Base-by-base conservation (phyloP, 2,888 invertebrate species). In the Caenorhabditis afra region DNA sequence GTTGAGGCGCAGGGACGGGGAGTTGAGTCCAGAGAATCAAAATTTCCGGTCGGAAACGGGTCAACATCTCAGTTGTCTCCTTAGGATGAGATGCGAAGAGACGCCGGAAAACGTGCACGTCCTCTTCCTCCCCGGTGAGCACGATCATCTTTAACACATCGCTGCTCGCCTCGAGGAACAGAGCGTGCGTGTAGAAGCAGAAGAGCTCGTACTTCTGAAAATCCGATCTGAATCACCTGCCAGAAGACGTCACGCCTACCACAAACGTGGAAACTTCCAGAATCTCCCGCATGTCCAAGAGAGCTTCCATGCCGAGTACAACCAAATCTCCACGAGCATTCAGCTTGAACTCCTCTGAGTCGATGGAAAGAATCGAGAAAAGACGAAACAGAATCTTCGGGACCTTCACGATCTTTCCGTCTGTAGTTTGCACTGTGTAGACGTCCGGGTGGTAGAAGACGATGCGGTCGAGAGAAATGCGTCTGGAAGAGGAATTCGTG, bases 21-120 rank as follows among this genome's bases (percentile, higher is more conserved):
- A 57, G 16, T 14, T 14, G 11, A 0, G 12, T 8, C 57, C 57
- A 57, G 3, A 41, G 14, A 22, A 41, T 7, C 8, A 57, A 14
- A 20, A 57, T 57, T 41, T 57, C 57, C 20, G 57, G 57, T 3
- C 57, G 57, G 14, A 12, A 57, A 14, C 20, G 39, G 11, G 57
- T 41, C 12, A 57, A n/a, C 10, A 20, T 20, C 1, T 12, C 1
- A 1, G 16, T 5, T 1, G 39, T 57, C 39, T 57, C 57, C 1
- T 20, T 7, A 1, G 39, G 57, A 22, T 57, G 57, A 4, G 10
- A 37, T 8, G 3, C 16, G 55, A 55, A 55, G n/a, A 55, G 23
- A n/a, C 12, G 18, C 1, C 39, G 55, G 37, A 55, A 39, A 3
- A 55, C 20, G 10, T 16, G 18, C 16, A 39, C 20, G 37, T 55